Conservation (phyloP, 1,140 invertebrate species). For the Brachionus calyciflorus region DNA sequence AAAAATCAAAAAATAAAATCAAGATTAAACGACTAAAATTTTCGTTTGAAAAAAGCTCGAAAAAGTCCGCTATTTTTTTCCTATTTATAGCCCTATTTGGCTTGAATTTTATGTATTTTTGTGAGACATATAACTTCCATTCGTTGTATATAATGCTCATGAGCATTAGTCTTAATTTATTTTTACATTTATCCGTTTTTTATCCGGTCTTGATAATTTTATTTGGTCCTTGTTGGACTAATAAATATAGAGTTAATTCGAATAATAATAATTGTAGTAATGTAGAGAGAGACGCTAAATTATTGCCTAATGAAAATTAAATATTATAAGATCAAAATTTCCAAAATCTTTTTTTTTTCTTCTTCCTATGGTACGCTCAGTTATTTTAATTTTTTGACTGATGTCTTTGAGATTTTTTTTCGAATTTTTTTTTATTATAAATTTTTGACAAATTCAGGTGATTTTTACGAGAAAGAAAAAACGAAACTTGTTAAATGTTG, state of each 20-base stretch:
- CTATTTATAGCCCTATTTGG: slow-evolving; percentile 12
- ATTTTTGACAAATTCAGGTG: too few relatives aligned
- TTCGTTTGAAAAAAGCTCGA: slow-evolving; percentile 28
- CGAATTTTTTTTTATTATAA: too few relatives aligned
- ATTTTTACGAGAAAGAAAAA: too few relatives aligned
- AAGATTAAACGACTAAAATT: slow-evolving; percentile 19
- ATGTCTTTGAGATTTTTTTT: too few relatives aligned
- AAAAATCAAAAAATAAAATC: not conserved
- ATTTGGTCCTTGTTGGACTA: slow-evolving; percentile 2
- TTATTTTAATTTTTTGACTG: too few relatives aligned
- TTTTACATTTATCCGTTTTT: not conserved
- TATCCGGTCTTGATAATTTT: slow-evolving; percentile 24
- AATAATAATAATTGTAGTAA: not conserved
- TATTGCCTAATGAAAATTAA: too few relatives aligned
- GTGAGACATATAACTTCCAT: slow-evolving; percentile 33
- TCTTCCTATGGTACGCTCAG: too few relatives aligned
- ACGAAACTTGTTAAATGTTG: too few relatives aligned
- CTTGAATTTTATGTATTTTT: slow-evolving; percentile 34
- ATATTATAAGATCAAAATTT: too few relatives aligned
- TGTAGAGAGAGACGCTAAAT: too few relatives aligned
- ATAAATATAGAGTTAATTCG: not conserved
- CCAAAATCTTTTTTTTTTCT: too few relatives aligned
- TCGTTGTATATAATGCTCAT: slow-evolving; percentile 8
- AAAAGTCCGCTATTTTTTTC: slow-evolving; percentile 20
- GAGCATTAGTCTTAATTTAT: slow-evolving; percentile 42